These are phyloP conservation scores for Amphiprion ocellaris DNA, from an alignment of 2,113 vertebrate genomes.

Conservation along the genomic window DNA sequence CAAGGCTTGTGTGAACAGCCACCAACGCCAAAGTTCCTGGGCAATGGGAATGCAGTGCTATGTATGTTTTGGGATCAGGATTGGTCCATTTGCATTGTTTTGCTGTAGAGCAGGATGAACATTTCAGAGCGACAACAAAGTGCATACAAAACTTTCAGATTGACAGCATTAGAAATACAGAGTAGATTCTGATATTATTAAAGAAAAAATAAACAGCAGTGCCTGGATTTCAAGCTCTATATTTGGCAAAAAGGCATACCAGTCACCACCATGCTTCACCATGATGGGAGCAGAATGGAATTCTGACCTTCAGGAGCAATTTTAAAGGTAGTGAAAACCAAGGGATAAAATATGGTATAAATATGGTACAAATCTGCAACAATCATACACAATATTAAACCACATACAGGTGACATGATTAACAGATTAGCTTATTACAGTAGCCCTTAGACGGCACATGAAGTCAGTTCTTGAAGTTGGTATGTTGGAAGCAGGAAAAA, in stretches of 20 bases:
- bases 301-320: not conserved
- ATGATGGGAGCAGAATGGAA: not conserved
- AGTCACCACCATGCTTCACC: not conserved
- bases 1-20: slow-evolving; percentile 14
- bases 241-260: too few species aligned
- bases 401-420: too few species aligned
- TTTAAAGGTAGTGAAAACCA: not conserved
- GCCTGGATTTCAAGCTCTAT: not conserved
- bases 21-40: not conserved
- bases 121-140: not conserved
- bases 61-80: not conserved
- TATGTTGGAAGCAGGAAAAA: too few species aligned
- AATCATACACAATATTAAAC: too few species aligned
- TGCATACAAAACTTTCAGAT: not conserved
- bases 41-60: not conserved
- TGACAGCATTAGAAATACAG: not conserved
- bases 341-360: not conserved
- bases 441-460: too few species aligned
- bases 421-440: too few species aligned
- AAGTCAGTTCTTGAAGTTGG: too few species aligned
- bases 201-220: not conserved
- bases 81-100: not conserved
- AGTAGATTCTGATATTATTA: not conserved
- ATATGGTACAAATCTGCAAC: too few species aligned
- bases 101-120: not conserved